Evolutionary conservation across 30 jellyfish, hydroid and myxozoan species (phyloP).

Genomic region (Catostylus mosaicus): DNA sequence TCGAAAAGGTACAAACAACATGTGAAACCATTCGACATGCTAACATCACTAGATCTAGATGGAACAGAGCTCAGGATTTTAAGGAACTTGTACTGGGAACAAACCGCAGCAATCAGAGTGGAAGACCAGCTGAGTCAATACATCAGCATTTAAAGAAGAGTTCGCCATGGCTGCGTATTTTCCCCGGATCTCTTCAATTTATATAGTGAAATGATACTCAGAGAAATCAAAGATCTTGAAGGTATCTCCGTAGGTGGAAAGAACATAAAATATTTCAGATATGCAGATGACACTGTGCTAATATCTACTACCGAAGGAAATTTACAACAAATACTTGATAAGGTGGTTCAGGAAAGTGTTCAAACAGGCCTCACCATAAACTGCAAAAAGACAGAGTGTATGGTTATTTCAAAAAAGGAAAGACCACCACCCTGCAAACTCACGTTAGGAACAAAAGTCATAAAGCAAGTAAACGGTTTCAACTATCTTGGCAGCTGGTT

Average conservation of each 20-base stretch:
- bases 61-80: too few species aligned
- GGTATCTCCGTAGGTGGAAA: constrained; percentile 46
- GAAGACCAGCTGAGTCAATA: constrained; percentile 28
- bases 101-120: too few species aligned
- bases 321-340: constrained; percentile 24
- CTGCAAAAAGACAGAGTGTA: constrained; percentile 47
- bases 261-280: constrained; percentile 16
- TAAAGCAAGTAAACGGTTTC: constrained; percentile 55
- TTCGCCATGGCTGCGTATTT: constrained; percentile 24
- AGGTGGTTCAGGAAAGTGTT: constrained; percentile 30
- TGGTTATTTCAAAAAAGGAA: constrained; percentile 40
- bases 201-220: constrained; percentile 51
- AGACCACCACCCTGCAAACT: constrained; percentile 48
- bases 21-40: constrained; percentile 9
- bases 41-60: too few species aligned
- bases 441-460: constrained; percentile 48
- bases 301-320: constrained; percentile 34
- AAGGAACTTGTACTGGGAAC: too few species aligned
- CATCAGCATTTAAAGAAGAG: constrained; percentile 14
- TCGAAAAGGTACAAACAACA: constrained; percentile 20
- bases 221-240: constrained; percentile 42
- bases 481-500: constrained; percentile 55
- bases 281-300: constrained; percentile 40
- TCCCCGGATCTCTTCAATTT: constrained; percentile 46
- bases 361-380: constrained; percentile 17